Percentiles rank a stretch among this genome's conserved stretches.
Evolutionary conservation across 2,888 invertebrate genomes (phyloP).

Genomic region (Euplagia quadripunctaria): DNA sequence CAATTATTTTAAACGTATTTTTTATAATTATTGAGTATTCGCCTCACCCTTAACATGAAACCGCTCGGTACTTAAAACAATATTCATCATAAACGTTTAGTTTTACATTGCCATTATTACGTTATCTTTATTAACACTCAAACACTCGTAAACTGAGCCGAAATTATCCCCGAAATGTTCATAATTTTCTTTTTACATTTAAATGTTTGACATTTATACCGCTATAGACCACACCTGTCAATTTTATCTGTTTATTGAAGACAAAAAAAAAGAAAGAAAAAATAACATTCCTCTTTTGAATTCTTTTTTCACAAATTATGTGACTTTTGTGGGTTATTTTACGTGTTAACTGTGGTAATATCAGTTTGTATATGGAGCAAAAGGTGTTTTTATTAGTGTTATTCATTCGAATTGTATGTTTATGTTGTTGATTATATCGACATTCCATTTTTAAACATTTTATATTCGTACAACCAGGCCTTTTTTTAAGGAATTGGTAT

Average conservation of each 20-base stretch:
- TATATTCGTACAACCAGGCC: not conserved
- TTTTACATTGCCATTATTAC: slow-evolving; percentile 63
- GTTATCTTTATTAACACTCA: slow-evolving; percentile 73
- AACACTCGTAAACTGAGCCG: slow-evolving; percentile 66
- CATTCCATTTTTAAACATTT: slow-evolving; percentile 3
- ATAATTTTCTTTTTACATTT: slow-evolving; percentile 57
- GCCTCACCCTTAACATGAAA: slow-evolving; percentile 48
- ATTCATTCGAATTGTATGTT: slow-evolving; percentile 16
- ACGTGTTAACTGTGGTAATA: slow-evolving; percentile 24
- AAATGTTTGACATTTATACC: slow-evolving; percentile 55
- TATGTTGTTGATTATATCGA: slow-evolving; percentile 11
- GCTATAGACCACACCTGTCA: slow-evolving; percentile 57
- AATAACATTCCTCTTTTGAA: slow-evolving; percentile 13
- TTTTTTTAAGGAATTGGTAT: not conserved
- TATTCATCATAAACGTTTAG: slow-evolving; percentile 71
- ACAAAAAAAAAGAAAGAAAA: slow-evolving; percentile 5
- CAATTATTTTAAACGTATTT: too few species aligned
- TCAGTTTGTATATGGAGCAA: slow-evolving; percentile 24
- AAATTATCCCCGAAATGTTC: slow-evolving; percentile 61
- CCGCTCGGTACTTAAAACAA: slow-evolving; percentile 52
- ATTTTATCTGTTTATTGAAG: slow-evolving; percentile 42
- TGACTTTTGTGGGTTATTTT: slow-evolving; percentile 26
- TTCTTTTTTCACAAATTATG: slow-evolving; percentile 18
- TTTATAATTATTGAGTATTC: not conserved
- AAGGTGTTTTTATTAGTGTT: slow-evolving; percentile 22